phyloP scores from a whole-genome alignment of 2,113 vertebrate species.

The Tragelaphus buxtoni region DNA sequence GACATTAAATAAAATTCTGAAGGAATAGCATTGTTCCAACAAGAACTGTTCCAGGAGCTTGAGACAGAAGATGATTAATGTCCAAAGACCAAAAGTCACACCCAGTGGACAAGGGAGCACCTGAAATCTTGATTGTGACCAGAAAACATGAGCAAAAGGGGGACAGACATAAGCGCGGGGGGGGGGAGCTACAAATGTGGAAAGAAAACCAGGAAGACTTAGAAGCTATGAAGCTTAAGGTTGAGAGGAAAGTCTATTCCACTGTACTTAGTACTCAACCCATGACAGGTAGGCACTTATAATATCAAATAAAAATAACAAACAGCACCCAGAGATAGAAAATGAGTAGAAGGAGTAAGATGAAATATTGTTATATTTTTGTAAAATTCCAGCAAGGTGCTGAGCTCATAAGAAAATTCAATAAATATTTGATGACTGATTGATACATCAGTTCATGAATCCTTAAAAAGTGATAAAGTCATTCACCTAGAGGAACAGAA shows the following conservation, averaged over 20 bases:
- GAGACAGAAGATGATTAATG: background rate
- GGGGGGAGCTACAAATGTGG: too few relatives aligned
- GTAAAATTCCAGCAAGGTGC: background rate
- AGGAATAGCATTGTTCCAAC: background rate
- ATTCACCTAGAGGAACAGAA: background rate
- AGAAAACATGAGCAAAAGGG: background rate
- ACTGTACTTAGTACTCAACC: background rate
- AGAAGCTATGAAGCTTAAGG: background rate
- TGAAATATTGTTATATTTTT: background rate
- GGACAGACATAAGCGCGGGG: background rate
- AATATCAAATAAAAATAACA: background rate
- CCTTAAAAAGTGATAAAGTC: background rate
- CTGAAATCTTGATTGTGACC: too few relatives aligned
- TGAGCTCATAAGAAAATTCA: background rate
- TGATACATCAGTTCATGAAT: background rate
- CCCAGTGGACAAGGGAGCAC: background rate
- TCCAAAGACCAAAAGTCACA: background rate
- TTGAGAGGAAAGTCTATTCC: background rate
- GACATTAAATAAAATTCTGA: background rate
- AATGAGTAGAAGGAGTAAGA: background rate
- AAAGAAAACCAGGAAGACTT: background rate
- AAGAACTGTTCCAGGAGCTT: background rate
- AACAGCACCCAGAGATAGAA: background rate
- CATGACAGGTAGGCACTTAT: background rate
- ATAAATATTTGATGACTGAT: constrained; percentile 16